A percentile compares a stretch with the other conserved stretches of the same genome.
phyloP scores from a whole-genome alignment of 35 echinoderm and acorn worm genomes.

The Strongylocentrotus purpuratus region DNA sequence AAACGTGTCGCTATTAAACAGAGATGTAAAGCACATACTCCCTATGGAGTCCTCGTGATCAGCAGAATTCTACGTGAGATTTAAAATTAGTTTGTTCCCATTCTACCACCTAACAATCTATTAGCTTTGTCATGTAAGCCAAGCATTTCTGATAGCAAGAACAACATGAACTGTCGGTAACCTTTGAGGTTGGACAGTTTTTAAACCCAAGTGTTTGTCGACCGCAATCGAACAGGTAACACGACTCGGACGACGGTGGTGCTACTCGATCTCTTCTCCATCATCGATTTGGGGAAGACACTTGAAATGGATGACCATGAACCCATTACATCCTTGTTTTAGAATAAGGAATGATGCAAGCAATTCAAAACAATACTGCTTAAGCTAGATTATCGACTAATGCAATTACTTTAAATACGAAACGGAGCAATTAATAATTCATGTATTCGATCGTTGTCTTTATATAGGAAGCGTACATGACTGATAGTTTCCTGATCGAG shows the following conservation, averaged over 20 bases:
- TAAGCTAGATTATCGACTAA: not conserved
- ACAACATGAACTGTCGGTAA: not conserved
- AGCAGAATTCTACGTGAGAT: too few relatives aligned
- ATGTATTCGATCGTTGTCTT: not conserved
- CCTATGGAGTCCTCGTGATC: too few relatives aligned
- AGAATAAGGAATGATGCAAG: not conserved
- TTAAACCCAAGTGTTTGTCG: not conserved
- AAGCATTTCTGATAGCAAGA: not conserved
- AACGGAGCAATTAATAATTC: not conserved
- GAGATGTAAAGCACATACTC: too few relatives aligned
- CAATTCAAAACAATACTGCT: too few relatives aligned
- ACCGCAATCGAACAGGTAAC: not conserved
- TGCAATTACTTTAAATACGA: not conserved
- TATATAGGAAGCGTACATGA: not conserved
- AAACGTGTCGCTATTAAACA: too few relatives aligned
- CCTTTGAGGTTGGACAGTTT: not conserved
- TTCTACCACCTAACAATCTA: too few relatives aligned
- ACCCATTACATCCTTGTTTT: not conserved
- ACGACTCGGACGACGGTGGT: not conserved
- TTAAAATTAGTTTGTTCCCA: too few relatives aligned
- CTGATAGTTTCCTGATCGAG: not conserved
- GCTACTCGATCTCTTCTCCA: not conserved
- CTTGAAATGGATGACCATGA: conserved; percentile 10
- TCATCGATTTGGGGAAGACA: not conserved
- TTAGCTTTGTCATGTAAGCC: not conserved